These are phyloP conservation scores for Drosophila atripex DNA, from an alignment of 2,888 invertebrate genomes.

Conservation along the genomic window DNA sequence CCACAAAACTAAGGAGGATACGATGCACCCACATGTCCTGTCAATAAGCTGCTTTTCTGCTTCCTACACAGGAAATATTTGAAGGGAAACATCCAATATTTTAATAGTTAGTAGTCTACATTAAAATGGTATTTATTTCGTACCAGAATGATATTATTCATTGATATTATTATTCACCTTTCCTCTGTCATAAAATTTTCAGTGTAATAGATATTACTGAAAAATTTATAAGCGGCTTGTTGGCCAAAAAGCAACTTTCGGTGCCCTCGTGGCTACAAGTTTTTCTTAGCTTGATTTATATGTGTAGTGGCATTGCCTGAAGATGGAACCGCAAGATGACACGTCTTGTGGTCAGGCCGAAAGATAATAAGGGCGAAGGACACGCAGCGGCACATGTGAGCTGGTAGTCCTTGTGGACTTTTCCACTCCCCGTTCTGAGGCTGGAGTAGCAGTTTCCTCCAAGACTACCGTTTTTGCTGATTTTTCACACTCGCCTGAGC, in stretches of 20 bases:
- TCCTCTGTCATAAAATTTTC: background rate
- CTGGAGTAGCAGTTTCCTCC: slow-evolving; percentile 50
- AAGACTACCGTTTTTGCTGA: slow-evolving; percentile 49
- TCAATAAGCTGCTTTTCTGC: slow-evolving; percentile 66
- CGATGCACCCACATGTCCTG: slow-evolving; percentile 36
- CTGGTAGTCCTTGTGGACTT: slow-evolving; percentile 26
- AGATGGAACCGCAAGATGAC: slow-evolving; percentile 59
- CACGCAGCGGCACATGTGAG: slow-evolving; percentile 23
- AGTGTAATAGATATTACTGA: slow-evolving; percentile 23
- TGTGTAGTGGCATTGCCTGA: slow-evolving; percentile 22
- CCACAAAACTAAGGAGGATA: slow-evolving; percentile 56
- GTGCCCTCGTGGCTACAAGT: slow-evolving; percentile 49
- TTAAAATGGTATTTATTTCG: no score
- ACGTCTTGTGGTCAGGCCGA: slow-evolving; percentile 71
- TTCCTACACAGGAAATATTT: background rate
- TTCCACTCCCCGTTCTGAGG: slow-evolving; percentile 37
- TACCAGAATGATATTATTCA: no score
- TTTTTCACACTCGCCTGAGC: slow-evolving; percentile 65
- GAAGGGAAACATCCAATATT: background rate
- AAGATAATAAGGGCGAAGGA: slow-evolving; percentile 63
- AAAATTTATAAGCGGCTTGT: slow-evolving; percentile 69
- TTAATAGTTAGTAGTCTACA: background rate
- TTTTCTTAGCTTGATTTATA: slow-evolving; percentile 66
- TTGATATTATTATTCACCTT: background rate
- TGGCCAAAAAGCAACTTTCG: slow-evolving; percentile 30